Percentiles rank a stretch among this genome's conserved stretches.
Conservation (phyloP, 2,888 invertebrate species). For the Pteria penguin region DNA sequence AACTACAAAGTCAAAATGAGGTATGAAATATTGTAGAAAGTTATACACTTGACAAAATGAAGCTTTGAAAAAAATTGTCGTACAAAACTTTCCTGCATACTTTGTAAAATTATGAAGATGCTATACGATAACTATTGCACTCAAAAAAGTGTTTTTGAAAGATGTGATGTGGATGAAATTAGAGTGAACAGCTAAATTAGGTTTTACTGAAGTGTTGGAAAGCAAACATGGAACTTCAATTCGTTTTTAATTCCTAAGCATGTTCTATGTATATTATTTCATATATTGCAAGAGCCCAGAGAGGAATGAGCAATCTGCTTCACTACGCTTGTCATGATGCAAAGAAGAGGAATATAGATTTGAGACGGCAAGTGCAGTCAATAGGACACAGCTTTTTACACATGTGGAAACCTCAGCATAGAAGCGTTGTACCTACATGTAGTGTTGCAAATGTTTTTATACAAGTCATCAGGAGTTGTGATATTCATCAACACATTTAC, state of each 20-base stretch:
- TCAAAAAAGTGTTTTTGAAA: conserved; percentile 32
- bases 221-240: conserved; percentile 39
- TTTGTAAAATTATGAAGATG: conserved; percentile 28
- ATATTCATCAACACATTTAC: conserved; percentile 55
- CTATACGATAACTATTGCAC: conserved; percentile 33
- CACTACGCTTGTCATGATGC: conserved; percentile 38
- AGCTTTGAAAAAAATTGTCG: background rate
- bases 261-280: conserved; percentile 42
- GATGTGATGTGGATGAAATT: conserved; percentile 28
- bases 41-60: conserved; percentile 28
- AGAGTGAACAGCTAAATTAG: conserved; percentile 41
- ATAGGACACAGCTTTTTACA: conserved; percentile 58
- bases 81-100: conserved; percentile 4
- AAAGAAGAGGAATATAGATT: conserved; percentile 26
- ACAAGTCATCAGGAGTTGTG: conserved; percentile 38
- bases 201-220: conserved; percentile 10
- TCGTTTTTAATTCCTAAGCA: conserved; percentile 36
- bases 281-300: conserved; percentile 44
- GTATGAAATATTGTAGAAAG: conserved; percentile 13
- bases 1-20: background rate
- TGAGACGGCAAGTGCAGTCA: conserved; percentile 34
- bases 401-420: conserved; percentile 58
- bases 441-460: conserved; percentile 57
- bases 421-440: no score
- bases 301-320: conserved; percentile 48